A percentile compares a stretch with the other conserved stretches of the same genome.
phyloP scores from a whole-genome alignment of 2,888 invertebrate species.

The Sesamia inferens region DNA sequence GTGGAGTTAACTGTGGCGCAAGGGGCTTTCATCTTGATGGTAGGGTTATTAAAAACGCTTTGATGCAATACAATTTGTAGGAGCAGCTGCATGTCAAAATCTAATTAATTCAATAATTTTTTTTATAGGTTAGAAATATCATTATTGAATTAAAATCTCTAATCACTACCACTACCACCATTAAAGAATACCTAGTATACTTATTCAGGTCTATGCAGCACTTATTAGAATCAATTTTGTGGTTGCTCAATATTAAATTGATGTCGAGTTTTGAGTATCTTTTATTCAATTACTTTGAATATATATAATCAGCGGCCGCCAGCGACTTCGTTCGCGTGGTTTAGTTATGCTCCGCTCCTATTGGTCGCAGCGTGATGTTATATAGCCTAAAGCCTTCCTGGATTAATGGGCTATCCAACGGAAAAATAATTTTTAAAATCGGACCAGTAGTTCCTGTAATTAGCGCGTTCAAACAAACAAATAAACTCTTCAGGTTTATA shows the following conservation, averaged over 20 bases:
- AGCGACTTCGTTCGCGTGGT: too few relatives aligned
- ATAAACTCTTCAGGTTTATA: too few relatives aligned
- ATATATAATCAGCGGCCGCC: too few relatives aligned
- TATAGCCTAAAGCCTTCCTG: too few relatives aligned
- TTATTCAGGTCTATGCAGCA: constrained; percentile 9
- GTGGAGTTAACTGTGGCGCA: constrained; percentile 53
- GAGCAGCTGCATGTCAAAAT: constrained; percentile 46
- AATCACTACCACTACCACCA: not conserved
- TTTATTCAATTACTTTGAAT: too few relatives aligned
- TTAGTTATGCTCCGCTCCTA: too few relatives aligned
- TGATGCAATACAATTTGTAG: constrained; percentile 42
- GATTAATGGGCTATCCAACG: too few relatives aligned
- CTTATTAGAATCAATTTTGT: not conserved
- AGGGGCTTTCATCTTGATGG: constrained; percentile 51
- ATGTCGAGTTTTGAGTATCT: not conserved
- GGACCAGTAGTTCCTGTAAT: too few relatives aligned
- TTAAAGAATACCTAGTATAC: constrained; percentile 26
- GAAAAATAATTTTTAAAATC: too few relatives aligned
- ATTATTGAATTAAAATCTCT: not conserved
- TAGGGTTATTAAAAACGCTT: constrained; percentile 56
- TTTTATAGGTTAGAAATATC: not conserved
- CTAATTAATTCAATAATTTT: constrained; percentile 18
- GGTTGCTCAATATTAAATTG: not conserved
- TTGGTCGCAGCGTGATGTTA: too few relatives aligned
- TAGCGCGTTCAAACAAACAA: too few relatives aligned